phyloP scores from a whole-genome alignment of 2,797 vertebrate species.

The Falco naumanni region DNA sequence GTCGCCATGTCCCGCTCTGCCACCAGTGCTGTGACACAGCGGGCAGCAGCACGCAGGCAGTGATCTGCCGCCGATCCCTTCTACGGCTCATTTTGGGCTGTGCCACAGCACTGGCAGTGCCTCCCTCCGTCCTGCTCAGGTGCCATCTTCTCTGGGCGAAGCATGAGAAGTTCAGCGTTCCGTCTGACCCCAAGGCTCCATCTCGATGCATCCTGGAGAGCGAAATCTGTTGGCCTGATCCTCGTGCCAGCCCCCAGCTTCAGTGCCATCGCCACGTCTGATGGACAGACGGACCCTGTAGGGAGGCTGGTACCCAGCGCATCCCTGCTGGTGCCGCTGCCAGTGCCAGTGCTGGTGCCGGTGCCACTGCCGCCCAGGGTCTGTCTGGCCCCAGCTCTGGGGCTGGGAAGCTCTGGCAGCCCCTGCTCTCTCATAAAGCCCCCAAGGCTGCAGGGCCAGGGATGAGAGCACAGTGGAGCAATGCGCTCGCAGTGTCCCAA shows the following conservation, averaged over 20 bases:
- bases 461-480: rapidly evolving
- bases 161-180: background rate
- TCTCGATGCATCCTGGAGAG: background rate
- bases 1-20: background rate
- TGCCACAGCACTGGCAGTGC: background rate
- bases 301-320: background rate
- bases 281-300: background rate
- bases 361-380: background rate
- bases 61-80: rapidly evolving
- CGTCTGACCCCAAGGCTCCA: background rate
- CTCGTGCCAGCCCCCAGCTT: background rate
- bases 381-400: background rate
- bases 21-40: rapidly evolving
- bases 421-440: rapidly evolving
- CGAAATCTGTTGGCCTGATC: background rate
- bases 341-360: too few species aligned
- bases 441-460: background rate
- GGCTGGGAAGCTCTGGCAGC: background rate
- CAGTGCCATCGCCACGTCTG: rapidly evolving
- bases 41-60: background rate
- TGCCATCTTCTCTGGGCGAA: background rate
- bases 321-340: background rate
- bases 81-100: background rate
- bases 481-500: rapidly evolving
- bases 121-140: background rate